phyloP scores from a whole-genome alignment of 2,797 vertebrate species.

The Sebastes dallii region DNA sequence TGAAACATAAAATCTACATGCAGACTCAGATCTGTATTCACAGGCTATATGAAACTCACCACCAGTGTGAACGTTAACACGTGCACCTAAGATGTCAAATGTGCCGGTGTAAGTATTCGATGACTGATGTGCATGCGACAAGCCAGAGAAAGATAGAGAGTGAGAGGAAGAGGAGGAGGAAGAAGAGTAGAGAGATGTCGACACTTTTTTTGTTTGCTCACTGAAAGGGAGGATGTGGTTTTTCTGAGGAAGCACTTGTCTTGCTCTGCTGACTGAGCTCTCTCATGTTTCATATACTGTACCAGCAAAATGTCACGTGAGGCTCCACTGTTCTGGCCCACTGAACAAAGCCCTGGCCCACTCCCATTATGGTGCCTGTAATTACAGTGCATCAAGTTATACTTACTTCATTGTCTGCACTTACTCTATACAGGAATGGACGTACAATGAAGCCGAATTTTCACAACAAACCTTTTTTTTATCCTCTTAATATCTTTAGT shows the following conservation, averaged over 20 bases:
- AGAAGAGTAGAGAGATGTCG: background rate
- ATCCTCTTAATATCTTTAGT: background rate
- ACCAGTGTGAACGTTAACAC: background rate
- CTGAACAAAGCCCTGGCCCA: background rate
- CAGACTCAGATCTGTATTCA: background rate
- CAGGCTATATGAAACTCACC: background rate
- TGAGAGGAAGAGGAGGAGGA: background rate
- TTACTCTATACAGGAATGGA: background rate
- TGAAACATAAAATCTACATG: background rate
- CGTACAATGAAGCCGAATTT: background rate
- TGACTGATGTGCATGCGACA: background rate
- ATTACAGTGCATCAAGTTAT: background rate
- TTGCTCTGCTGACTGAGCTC: slow-evolving; percentile 47
- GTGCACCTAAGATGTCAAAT: background rate
- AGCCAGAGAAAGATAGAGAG: background rate
- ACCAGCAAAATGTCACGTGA: slow-evolving; percentile 9
- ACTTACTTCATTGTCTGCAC: background rate
- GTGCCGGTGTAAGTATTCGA: background rate
- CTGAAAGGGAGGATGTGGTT: slow-evolving; percentile 63
- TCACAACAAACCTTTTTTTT: background rate
- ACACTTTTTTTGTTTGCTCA: background rate
- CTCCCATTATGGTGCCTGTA: background rate
- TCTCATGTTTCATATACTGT: slow-evolving; percentile 19
- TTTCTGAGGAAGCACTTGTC: slow-evolving; percentile 59
- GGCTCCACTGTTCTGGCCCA: background rate